Conservation (phyloP, 2,113 vertebrate species). For the Rhinoderma darwinii region DNA sequence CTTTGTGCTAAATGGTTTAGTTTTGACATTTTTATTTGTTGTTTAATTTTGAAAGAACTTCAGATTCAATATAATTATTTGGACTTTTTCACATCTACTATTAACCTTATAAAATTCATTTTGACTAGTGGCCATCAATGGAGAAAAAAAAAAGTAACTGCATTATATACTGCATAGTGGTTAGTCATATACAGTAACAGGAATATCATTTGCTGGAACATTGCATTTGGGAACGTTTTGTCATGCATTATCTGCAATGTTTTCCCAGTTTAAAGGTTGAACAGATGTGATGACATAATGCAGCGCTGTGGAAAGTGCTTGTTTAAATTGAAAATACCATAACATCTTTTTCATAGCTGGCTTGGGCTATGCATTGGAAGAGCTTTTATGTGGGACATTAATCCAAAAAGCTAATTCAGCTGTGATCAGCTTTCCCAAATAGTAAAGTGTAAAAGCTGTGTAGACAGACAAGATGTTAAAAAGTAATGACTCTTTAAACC, state of each 20-base stretch:
- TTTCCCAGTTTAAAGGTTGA: constrained; percentile 53
- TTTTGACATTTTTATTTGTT: too few species aligned
- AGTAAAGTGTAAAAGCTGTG: constrained; percentile 51
- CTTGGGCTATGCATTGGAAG: constrained; percentile 51
- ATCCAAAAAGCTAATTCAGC: constrained; percentile 53
- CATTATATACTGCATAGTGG: constrained; percentile 5
- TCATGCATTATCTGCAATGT: constrained; percentile 46
- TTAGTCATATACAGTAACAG: neutral
- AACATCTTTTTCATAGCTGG: constrained; percentile 56
- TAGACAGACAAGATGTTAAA: constrained; percentile 48
- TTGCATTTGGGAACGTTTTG: constrained; percentile 8
- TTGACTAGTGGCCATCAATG: too few species aligned
- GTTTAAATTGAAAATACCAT: constrained; percentile 55
- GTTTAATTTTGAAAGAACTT: too few species aligned
- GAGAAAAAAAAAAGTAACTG: neutral
- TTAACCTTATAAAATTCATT: too few species aligned
- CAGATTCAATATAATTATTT: too few species aligned
- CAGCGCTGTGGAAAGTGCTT: constrained; percentile 52
- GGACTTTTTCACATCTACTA: too few species aligned
- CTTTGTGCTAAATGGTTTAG: too few species aligned
- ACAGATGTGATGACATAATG: constrained; percentile 59
- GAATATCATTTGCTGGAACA: neutral
- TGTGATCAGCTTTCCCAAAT: constrained; percentile 49
- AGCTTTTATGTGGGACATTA: constrained; percentile 54
- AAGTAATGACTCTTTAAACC: constrained; percentile 43